Evolutionary conservation across 2,888 invertebrate species (phyloP), one percentile per base, ranked within the genome.

Genomic region (Cataglyphis altisquamis): DNA sequence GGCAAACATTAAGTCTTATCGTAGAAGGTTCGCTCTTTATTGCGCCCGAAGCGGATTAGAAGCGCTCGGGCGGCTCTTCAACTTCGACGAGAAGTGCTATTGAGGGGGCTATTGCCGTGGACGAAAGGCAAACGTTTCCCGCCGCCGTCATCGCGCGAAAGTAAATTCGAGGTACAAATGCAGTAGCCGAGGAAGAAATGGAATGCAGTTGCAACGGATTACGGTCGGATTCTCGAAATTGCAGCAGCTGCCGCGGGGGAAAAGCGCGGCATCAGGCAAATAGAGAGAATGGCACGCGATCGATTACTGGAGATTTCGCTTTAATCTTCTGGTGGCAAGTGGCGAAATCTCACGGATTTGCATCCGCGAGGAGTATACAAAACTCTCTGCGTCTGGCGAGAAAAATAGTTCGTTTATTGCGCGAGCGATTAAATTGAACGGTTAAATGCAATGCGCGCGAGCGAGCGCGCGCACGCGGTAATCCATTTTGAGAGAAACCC

Each of bases 301-400:
- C 78, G 72, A 72, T 80, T 80, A 45, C 70, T 39, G 36, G 45
- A 60, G 60, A 78, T 78, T 72, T 25, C 78, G 36, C 72, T 72
- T 80, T 80, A 80, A 80, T 80, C 78, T 48, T 45, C 45, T 36
- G 72, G 72, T 48, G 60, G 60, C 70, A 70, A 70, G 70, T 29
- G 60, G 45, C 12, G 36, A 72, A 80, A 60, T 72, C 60, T 80
- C 72, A 48, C 72, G 36, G 25, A 72, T 21, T 60, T 45, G 12
- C 39, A n/a, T 67, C 15, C 25, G 12, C 60, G 18, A 48, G 36
- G 12, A 29, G 29, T 55, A 32, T 32, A 21, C 45, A 25, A 67
- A 41, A 55, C 70, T 18, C 21, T 36, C 3, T 6, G 6, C 18
- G 57, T 70, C 52, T 32, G 25, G 15, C 25, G 60, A 62, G 32